phyloP scores from a whole-genome alignment of 2,888 invertebrate genomes.

The Trissolcus japonicus region DNA sequence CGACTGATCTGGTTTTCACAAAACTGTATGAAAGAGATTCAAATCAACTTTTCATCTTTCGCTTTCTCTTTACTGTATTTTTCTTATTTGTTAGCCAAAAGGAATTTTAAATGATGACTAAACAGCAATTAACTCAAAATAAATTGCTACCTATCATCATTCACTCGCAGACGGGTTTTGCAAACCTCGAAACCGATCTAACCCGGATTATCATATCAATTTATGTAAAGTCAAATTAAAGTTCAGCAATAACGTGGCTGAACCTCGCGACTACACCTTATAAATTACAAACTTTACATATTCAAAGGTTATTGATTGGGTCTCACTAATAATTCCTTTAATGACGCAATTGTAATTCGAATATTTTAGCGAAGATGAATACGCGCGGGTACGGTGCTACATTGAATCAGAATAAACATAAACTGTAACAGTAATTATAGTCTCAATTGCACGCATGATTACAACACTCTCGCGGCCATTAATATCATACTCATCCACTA shows the following conservation, averaged over 20 bases:
- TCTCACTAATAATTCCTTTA: constrained; percentile 45
- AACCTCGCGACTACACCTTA: constrained; percentile 21
- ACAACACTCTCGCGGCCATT: constrained; percentile 30
- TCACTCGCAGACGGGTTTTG: not conserved
- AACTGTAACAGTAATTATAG: constrained; percentile 46
- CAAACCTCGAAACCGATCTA: too few species aligned
- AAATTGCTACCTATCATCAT: not conserved
- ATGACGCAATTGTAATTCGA: constrained; percentile 46
- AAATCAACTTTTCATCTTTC: too few species aligned
- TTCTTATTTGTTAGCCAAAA: too few species aligned
- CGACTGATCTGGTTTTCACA: too few species aligned
- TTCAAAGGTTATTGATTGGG: constrained; percentile 49
- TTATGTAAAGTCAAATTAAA: constrained; percentile 41
- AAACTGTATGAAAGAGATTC: too few species aligned
- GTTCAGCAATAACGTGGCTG: constrained; percentile 24
- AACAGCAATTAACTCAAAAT: too few species aligned
- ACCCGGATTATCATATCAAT: constrained; percentile 21
- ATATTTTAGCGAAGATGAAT: constrained; percentile 51
- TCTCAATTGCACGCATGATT: constrained; percentile 43
- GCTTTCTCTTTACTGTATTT: too few species aligned
- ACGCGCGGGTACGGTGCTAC: constrained; percentile 15
- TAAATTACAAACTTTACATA: constrained; percentile 46
- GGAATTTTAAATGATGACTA: too few species aligned
- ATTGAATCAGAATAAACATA: constrained; percentile 49
- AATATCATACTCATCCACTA: constrained; percentile 22